A percentile compares a stretch with the other conserved stretches of the same genome.
Evolutionary conservation across 2,113 vertebrate species (phyloP).

Genomic region (Pseudorectes ferrugineus): DNA sequence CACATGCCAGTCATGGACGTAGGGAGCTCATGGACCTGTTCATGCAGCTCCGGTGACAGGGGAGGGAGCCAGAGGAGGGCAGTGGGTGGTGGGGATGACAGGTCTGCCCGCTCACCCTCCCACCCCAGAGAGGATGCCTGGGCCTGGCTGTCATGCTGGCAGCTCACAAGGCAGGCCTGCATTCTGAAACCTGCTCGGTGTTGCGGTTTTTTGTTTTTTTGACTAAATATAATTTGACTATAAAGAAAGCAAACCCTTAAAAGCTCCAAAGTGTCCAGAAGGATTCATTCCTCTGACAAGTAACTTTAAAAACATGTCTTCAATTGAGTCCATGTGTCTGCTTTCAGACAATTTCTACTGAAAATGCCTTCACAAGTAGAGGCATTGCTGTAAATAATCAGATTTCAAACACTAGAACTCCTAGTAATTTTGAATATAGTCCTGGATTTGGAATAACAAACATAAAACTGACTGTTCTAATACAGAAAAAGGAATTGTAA

Average conservation of each 20-base stretch:
- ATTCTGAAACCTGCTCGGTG: not conserved
- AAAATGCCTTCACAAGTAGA: constrained; percentile 23
- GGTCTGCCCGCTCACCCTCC: not conserved
- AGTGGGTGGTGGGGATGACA: not conserved
- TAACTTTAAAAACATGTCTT: constrained; percentile 40
- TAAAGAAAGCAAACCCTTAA: not conserved
- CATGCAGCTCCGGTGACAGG: not conserved
- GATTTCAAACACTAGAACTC: constrained; percentile 19
- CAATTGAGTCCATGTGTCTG: constrained; percentile 52
- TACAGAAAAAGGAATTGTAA: constrained; percentile 12
- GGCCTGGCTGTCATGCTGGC: not conserved
- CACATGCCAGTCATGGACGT: fast-evolving
- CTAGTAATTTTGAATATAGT: constrained; percentile 29
- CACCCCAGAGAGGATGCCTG: not conserved
- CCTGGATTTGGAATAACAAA: constrained; percentile 29
- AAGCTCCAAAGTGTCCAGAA: constrained; percentile 10
- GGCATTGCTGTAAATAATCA: constrained; percentile 51
- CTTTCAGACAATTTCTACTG: constrained; percentile 33
- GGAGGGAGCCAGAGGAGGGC: not conserved
- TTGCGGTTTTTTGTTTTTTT: not conserved
- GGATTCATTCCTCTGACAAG: constrained; percentile 30
- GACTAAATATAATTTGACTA: not conserved
- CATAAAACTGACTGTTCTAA: constrained; percentile 6
- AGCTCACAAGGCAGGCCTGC: not conserved
- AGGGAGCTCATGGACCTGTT: not conserved